Base-by-base conservation (phyloP, 2,113 vertebrate species). In the pig (Sus scrofa) region DNA sequence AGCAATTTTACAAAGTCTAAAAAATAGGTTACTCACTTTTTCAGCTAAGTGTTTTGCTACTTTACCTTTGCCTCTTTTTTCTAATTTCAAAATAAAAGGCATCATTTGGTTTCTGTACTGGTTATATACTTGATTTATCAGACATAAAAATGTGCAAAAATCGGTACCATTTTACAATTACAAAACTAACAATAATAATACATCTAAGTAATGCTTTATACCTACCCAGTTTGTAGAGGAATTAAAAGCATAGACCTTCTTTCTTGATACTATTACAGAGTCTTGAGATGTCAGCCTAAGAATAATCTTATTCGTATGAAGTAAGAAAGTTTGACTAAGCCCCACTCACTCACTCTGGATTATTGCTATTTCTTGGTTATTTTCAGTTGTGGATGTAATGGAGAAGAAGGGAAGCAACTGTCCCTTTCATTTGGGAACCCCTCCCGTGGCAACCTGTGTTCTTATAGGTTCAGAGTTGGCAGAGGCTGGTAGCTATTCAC, bases 41-140 rank as follows among this genome's bases (percentile, higher is more conserved):
- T 63, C 6, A 95, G 50, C 27, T 50, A 19, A 93, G 73, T 24
- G 24, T 62, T 93, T 78, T 95, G 1, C 85, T 75, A 15, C 52
- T 95, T 88, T 75, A 58, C 26, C 4, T 92, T 96, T 78, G 34
- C 14, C 96, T 91, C 71, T 63, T 63, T 6, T 88, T 89, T 92
- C 30, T 78, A 44, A 71, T 91, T 95, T 89, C 77, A 89, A 85
- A 77, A 7, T 81, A 81, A 90, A 89, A 78, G 30, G 3, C 5
- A 30, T 30, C 58, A 24, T 68, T 88, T 96, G n/a, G n/a, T 83
- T 83, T 84, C 39, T 92, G n/a, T 73, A 56, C 16, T 37, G 37
- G 50, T 82, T 82, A 56, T 14, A 34, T 9, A 68, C 67, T 88
- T 88, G 73, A 88, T 86, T 92, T 96, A 56, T 63, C 58, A 82